These are phyloP conservation scores for Pogonocichla stellata DNA, from an alignment of 2,113 vertebrate species.

Conservation along the genomic window DNA sequence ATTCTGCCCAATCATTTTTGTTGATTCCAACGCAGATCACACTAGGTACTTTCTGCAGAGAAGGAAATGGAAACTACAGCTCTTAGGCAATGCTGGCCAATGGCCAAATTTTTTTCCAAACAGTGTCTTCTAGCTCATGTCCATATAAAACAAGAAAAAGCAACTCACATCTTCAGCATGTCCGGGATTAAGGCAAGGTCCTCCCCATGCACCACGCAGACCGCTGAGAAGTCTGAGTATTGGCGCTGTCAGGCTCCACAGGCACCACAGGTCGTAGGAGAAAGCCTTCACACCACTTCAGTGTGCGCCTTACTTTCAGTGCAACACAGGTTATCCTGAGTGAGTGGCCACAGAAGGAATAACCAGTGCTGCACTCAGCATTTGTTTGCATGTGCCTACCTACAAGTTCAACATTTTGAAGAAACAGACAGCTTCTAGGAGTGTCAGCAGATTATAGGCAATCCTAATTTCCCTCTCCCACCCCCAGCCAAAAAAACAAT, in stretches of 20 bases:
- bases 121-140: neutral
- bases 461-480: neutral
- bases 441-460: neutral
- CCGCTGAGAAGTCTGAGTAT: neutral
- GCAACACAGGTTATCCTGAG: neutral
- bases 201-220: neutral
- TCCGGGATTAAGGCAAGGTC: neutral
- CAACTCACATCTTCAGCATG: neutral
- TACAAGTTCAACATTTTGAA: neutral
- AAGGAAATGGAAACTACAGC: constrained; percentile 15
- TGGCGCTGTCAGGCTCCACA: accelerated
- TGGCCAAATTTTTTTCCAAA: neutral
- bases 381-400: neutral
- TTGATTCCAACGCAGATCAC: neutral
- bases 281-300: neutral
- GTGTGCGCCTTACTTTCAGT: neutral
- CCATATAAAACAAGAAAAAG: neutral
- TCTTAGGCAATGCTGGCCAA: neutral
- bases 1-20: neutral
- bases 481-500: neutral
- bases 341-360: neutral
- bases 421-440: neutral
- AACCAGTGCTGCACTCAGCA: neutral
- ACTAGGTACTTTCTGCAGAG: neutral
- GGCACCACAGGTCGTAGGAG: neutral